Conservation (phyloP, 2,797 vertebrate species). For the Myiothlypis coronata region DNA sequence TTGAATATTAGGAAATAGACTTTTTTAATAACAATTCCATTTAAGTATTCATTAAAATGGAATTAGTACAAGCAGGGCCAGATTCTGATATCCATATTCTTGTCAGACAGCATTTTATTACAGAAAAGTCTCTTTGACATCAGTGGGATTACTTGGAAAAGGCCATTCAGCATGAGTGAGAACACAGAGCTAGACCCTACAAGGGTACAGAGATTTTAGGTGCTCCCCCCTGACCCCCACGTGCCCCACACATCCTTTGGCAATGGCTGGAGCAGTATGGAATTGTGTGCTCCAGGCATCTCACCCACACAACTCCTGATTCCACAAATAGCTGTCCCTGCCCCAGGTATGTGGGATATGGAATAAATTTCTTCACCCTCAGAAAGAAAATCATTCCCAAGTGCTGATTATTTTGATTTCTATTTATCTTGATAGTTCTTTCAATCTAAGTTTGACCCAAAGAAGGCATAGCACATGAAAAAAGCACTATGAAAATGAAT, state of each 20-base stretch:
- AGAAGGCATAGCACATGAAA: not conserved
- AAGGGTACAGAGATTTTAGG: not conserved
- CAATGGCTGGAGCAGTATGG: not conserved
- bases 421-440: not conserved
- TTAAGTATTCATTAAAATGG: slow-evolving; percentile 68
- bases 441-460: not conserved
- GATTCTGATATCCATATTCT: slow-evolving; percentile 61
- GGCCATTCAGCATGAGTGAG: not conserved
- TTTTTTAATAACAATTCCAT: slow-evolving; percentile 60
- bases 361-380: not conserved
- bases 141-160: slow-evolving; percentile 49
- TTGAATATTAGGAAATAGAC: slow-evolving; percentile 59
- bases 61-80: slow-evolving; percentile 52
- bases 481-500: not conserved
- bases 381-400: not conserved
- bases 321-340: not conserved
- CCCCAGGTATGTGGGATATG: not conserved
- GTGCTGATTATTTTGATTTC: not conserved
- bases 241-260: not conserved
- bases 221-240: not conserved
- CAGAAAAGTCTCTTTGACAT: slow-evolving; percentile 55
- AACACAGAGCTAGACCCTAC: not conserved
- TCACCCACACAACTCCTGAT: not conserved
- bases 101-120: slow-evolving; percentile 57
- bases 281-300: not conserved